Evolutionary conservation across 2,797 vertebrate genomes (phyloP).

Genomic region (Anguilla anguilla): DNA sequence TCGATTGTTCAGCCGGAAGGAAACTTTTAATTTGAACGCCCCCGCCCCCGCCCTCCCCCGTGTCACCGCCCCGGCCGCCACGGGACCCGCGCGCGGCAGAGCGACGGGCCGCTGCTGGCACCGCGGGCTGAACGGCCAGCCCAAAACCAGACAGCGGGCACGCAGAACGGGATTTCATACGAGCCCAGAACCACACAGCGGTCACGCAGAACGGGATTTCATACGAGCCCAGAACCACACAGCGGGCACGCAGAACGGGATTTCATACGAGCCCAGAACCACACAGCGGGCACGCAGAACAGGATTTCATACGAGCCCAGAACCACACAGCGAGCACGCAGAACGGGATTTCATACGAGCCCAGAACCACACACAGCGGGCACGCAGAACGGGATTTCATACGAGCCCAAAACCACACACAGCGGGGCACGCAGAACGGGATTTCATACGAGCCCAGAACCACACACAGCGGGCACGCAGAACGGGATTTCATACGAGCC

Average conservation of each 20-base stretch:
- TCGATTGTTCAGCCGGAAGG: slow-evolving; percentile 39
- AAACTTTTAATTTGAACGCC: slow-evolving; percentile 40
- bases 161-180: not conserved
- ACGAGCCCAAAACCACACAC: too few relatives aligned
- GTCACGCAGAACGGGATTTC: too few relatives aligned
- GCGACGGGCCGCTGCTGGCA: not conserved
- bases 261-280: too few relatives aligned
- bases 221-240: too few relatives aligned
- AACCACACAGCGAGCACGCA: not conserved
- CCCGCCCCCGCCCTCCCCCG: too few relatives aligned
- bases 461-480: not conserved
- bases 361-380: too few relatives aligned
- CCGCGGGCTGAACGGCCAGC: not conserved
- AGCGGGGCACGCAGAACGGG: too few relatives aligned
- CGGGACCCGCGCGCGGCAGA: not conserved
- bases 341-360: not conserved
- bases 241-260: too few relatives aligned
- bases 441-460: too few relatives aligned
- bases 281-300: not conserved
- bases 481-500: not conserved
- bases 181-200: too few relatives aligned
- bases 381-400: too few relatives aligned
- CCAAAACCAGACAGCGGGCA: not conserved
- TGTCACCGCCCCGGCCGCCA: not conserved
- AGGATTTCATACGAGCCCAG: not conserved